Evolutionary conservation across 30 jellyfish, hydroid and myxozoan species (phyloP).

Genomic region (Aurelia coerulea): DNA sequence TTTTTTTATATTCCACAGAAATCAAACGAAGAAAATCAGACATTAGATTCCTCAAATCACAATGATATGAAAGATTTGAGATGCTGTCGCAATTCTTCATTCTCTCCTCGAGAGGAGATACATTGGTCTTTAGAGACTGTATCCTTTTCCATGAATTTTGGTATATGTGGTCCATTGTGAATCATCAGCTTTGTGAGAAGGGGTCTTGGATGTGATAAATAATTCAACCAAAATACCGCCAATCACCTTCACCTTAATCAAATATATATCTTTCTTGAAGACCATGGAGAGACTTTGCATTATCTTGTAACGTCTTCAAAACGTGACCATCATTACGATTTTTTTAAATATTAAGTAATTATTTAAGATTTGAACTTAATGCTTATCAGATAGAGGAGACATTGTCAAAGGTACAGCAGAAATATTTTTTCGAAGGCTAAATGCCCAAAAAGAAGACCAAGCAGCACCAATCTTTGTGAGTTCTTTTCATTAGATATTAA

Average conservation of each 20-base stretch:
- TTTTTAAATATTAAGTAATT: too few relatives aligned
- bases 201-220: too few relatives aligned
- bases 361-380: too few relatives aligned
- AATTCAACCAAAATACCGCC: too few relatives aligned
- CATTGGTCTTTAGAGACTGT: constrained; percentile 87
- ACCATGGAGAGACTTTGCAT: too few relatives aligned
- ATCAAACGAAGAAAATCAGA: too few relatives aligned
- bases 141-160: constrained; percentile 35
- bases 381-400: constrained; percentile 77
- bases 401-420: constrained; percentile 92
- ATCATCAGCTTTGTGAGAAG: neutral
- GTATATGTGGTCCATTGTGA: neutral
- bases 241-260: too few relatives aligned
- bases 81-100: constrained; percentile 96
- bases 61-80: neutral
- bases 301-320: too few relatives aligned
- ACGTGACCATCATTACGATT: too few relatives aligned
- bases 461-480: constrained; percentile 84
- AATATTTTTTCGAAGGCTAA: constrained; percentile 70
- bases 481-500: neutral
- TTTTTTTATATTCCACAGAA: too few relatives aligned
- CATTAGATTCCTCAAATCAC: too few relatives aligned
- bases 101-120: constrained; percentile 88
- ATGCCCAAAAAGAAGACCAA: constrained; percentile 38
- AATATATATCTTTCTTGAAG: too few relatives aligned